Conservation (phyloP, 37 sponge, comb jelly and placozoan species). For the Cladorhizidae sp. region DNA sequence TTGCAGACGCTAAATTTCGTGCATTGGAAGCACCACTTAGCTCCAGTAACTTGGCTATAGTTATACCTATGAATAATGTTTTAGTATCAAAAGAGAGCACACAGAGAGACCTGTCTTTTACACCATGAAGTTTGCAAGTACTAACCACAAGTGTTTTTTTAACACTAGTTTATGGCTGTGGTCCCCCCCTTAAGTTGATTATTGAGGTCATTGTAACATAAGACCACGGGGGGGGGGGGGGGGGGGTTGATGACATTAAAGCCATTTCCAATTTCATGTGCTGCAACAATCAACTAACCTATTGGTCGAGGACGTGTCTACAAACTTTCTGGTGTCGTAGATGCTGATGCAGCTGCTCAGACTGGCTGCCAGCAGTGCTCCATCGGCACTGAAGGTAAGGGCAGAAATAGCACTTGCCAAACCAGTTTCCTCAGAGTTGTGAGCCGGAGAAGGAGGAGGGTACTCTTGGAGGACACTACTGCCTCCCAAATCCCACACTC, state of each 20-base stretch:
- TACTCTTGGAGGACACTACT: conserved; percentile 33
- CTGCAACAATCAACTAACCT: not conserved
- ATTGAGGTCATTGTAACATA: too few species aligned
- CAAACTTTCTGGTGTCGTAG: conserved; percentile 31
- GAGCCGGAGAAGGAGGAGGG: conserved; percentile 4
- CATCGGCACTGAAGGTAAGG: conserved; percentile 53
- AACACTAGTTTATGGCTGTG: not conserved
- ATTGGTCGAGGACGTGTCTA: not conserved
- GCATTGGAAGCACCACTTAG: too few species aligned
- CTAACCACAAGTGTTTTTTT: not conserved
- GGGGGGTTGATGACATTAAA: too few species aligned
- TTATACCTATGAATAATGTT: too few species aligned
- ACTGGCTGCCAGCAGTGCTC: conserved; percentile 54
- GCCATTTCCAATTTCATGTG: too few species aligned
- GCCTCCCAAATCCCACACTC: conserved; percentile 64
- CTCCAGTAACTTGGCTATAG: too few species aligned
- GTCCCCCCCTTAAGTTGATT: too few species aligned
- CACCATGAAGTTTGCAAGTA: not conserved
- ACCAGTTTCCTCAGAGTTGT: not conserved
- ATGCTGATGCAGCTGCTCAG: conserved; percentile 37
- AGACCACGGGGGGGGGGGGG: too few species aligned
- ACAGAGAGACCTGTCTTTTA: too few species aligned
- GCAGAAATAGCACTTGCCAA: conserved; percentile 13
- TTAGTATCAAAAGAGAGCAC: too few species aligned
- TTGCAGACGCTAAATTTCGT: too few species aligned